Conservation (phyloP, 2,113 vertebrate genomes). For the Isurus oxyrinchus region DNA sequence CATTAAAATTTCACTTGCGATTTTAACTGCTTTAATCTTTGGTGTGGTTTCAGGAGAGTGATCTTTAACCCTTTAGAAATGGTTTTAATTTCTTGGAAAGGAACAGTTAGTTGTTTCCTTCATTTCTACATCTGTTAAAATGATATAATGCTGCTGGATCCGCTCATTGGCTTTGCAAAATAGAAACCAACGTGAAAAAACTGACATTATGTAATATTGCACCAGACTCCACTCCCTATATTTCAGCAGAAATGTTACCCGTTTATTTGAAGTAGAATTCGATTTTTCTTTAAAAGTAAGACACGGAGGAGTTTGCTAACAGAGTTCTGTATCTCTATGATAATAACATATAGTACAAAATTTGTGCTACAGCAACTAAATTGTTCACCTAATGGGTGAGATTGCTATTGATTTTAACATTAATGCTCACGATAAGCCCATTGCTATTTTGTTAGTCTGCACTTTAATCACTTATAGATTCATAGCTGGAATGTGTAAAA, state of each 20-base stretch:
- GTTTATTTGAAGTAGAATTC: not conserved
- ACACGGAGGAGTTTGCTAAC: not conserved
- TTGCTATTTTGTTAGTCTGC: not conserved
- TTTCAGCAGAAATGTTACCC: not conserved
- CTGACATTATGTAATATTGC: not conserved
- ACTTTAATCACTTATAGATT: not conserved
- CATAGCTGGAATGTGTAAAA: not conserved
- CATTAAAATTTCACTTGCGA: not conserved
- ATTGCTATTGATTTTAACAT: not conserved
- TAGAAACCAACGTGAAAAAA: not conserved
- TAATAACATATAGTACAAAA: not conserved
- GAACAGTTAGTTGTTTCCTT: not conserved
- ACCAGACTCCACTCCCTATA: not conserved
- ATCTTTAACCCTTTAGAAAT: not conserved
- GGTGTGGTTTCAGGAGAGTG: not conserved
- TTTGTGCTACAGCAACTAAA: not conserved
- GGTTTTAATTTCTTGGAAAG: not conserved
- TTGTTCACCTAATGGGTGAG: not conserved
- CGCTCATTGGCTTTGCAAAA: not conserved
- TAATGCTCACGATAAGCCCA: not conserved
- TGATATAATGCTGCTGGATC: not conserved
- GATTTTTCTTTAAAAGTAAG: not conserved
- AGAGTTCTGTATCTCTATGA: not conserved
- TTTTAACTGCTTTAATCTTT: not conserved
- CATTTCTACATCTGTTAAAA: not conserved